phyloP scores from a whole-genome alignment of 2,113 vertebrate genomes.

The Poeciliopsis retropinna region DNA sequence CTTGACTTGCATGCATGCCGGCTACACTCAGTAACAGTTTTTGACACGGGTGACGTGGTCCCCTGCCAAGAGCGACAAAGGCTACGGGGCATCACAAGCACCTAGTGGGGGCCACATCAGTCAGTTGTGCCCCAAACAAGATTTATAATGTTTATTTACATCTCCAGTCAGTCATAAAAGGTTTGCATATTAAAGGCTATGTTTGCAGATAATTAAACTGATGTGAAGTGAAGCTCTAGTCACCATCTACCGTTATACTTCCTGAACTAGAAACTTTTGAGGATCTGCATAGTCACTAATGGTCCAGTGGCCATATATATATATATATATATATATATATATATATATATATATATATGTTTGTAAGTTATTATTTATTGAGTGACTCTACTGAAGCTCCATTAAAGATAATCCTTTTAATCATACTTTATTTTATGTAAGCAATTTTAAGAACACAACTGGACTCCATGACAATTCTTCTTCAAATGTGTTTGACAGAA shows the following conservation, averaged over 20 bases:
- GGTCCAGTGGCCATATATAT: background rate
- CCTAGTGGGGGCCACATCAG: background rate
- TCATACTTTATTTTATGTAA: too few species aligned
- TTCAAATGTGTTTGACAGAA: too few species aligned
- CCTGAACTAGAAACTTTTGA: background rate
- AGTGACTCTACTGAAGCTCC: too few species aligned
- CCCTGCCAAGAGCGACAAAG: background rate
- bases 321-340: too few species aligned
- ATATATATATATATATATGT: too few species aligned
- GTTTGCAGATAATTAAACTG: background rate
- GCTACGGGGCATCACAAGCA: too few species aligned
- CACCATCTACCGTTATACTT: background rate
- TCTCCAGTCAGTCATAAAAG: background rate
- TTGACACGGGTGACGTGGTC: background rate
- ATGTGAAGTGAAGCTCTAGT: background rate
- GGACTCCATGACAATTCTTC: too few species aligned
- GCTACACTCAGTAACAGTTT: background rate
- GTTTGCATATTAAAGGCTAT: background rate
- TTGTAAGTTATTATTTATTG: too few species aligned
- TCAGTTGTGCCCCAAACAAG: background rate
- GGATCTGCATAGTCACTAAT: background rate
- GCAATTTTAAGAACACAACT: too few species aligned
- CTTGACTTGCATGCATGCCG: conserved; percentile 21
- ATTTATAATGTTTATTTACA: background rate
- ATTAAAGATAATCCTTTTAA: too few species aligned